Evolutionary conservation across 2,797 vertebrate genomes (phyloP).

Genomic region (Ambastaia sidthimunki): DNA sequence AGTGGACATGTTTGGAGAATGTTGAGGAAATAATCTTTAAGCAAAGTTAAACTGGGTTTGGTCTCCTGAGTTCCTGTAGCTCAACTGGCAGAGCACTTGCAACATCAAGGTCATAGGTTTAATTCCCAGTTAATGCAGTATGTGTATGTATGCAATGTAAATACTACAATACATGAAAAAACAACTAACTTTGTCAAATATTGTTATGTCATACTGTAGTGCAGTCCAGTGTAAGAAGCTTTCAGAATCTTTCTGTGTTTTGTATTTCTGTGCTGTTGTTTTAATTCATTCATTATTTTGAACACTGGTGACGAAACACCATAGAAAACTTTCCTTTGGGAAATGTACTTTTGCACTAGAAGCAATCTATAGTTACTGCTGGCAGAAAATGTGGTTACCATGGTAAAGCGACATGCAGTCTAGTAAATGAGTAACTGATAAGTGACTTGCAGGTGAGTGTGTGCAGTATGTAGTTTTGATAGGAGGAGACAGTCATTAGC

Average conservation of each 20-base stretch:
- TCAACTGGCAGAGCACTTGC: neutral
- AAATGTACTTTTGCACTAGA: neutral
- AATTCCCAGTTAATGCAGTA: too few species aligned
- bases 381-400: neutral
- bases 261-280: neutral
- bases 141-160: too few species aligned
- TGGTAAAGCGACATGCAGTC: neutral
- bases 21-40: neutral
- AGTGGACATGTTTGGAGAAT: conserved; percentile 8
- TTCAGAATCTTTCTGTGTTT: neutral
- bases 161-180: too few species aligned
- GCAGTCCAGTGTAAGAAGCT: neutral
- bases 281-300: neutral
- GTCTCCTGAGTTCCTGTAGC: neutral
- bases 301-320: neutral
- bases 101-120: neutral
- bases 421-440: conserved; percentile 29
- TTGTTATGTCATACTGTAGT: neutral
- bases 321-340: neutral
- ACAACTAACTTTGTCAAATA: neutral
- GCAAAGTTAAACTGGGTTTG: neutral
- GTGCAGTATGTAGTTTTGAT: neutral
- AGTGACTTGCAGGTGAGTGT: conserved; percentile 18
- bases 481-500: conserved; percentile 12
- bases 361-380: neutral